Base-by-base conservation (phyloP, 1,140 invertebrate species). In the Oscheius sp. region DNA sequence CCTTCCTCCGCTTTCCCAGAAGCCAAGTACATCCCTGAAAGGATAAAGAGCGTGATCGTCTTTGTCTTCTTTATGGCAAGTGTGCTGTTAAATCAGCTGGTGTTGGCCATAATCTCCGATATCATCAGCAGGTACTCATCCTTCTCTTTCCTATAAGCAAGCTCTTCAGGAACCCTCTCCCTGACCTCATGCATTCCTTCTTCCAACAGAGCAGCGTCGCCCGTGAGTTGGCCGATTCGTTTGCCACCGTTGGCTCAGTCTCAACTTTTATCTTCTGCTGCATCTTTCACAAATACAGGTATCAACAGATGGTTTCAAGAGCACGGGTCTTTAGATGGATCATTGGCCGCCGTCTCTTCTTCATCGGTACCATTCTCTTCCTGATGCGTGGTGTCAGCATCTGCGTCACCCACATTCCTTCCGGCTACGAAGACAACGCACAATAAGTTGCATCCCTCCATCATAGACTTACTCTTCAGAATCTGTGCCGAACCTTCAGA, bases 211-310 rank as follows among this genome's bases (percentile, higher is more conserved):
- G 58, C 29, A 10, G 15, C 15, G 36, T 45, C 18, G 35, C 62
- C 23, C 45, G 46, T 13, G 3, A 3, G 20, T 4, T 76, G 20
- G 46, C 28, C 35, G 73, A 74, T 72, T 28, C 4, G 23, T 28
- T 75, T 18, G 49, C 35, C 35, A n/a, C 15, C 23, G 18, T 69
- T 45, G 38, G 32, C 55, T 20, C 61, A 18, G 10, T 36, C 32
- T 49, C 10, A 26, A 29, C 73, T n/a, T 28, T 75, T 32, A n/a
- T 64, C 31, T 35, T 74, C 32, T n/a, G 34, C 70, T 26, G 46
- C 34, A 4, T 75, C 35, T 67, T 76, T 46, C 73, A 75, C 72
- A 75, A 75, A 32, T 61, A 75, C 20, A 58, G 73, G 35, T 55
- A 4, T 55, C 38, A 13, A 45, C 38, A 3, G 10, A 26, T 4